phyloP scores from a whole-genome alignment of 2,888 invertebrate genomes.

The Rhamphomyia laevipes region DNA sequence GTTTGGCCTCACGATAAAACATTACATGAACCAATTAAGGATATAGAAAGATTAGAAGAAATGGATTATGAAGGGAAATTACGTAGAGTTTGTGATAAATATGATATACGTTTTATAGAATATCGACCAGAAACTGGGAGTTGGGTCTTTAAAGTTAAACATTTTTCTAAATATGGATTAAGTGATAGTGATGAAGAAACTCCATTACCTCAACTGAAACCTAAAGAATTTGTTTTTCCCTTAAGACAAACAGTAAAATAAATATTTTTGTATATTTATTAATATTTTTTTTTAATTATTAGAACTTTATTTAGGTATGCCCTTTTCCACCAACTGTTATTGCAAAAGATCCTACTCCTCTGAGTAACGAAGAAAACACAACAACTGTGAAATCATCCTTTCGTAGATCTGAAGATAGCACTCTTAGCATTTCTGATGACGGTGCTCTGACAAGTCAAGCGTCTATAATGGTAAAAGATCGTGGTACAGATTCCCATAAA shows the following conservation, averaged over 20 bases:
- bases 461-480: constrained; percentile 47
- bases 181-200: constrained; percentile 85
- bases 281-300: no score
- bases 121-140: constrained; percentile 92
- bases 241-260: no score
- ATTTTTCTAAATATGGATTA: constrained; percentile 88
- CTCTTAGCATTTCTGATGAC: no score
- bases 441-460: constrained; percentile 19
- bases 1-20: constrained; percentile 83
- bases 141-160: constrained; percentile 92
- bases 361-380: no score
- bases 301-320: no score
- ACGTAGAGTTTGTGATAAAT: constrained; percentile 70
- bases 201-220: not conserved
- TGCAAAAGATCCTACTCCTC: no score
- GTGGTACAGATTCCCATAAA: constrained; percentile 51
- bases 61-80: constrained; percentile 82
- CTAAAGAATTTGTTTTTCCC: no score
- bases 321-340: no score
- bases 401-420: no score
- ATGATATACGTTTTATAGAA: constrained; percentile 85
- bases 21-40: constrained; percentile 64
- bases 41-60: constrained; percentile 58
- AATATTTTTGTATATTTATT: no score
- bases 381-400: no score